Conservation (phyloP, 2,888 invertebrate genomes). For the Synanthedon formicaeformis region DNA sequence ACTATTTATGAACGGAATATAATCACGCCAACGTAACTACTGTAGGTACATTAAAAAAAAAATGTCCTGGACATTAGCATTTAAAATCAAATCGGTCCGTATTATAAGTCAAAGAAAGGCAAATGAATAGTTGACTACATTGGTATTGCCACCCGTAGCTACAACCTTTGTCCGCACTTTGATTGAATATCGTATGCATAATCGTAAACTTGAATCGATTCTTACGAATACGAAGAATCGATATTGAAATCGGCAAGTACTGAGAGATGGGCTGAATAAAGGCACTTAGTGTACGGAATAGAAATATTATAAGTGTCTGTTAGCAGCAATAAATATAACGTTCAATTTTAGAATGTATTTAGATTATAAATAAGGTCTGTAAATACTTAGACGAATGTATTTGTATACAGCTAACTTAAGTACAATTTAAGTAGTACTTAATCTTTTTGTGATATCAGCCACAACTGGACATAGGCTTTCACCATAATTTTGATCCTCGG, state of each 20-base stretch:
- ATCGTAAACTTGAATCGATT: slow-evolving; percentile 58
- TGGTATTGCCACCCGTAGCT: neutral
- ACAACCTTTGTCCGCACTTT: slow-evolving; percentile 37
- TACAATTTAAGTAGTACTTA: too few relatives aligned
- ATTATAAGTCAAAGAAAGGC: neutral
- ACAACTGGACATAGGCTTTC: too few relatives aligned
- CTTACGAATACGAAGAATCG: slow-evolving; percentile 39
- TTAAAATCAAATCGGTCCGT: neutral
- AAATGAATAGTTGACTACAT: neutral
- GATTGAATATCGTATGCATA: slow-evolving; percentile 56
- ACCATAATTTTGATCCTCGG: too few relatives aligned
- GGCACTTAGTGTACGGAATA: slow-evolving; percentile 6
- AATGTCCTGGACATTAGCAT: neutral
- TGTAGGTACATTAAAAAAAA: neutral
- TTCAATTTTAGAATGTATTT: neutral
- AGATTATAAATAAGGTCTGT: neutral
- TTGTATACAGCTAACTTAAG: too few relatives aligned
- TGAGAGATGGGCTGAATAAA: slow-evolving; percentile 24
- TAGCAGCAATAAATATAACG: neutral
- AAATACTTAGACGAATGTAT: too few relatives aligned
- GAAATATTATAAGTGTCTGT: neutral
- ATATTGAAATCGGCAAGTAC: slow-evolving; percentile 39
- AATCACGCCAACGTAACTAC: neutral
- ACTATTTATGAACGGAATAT: neutral
- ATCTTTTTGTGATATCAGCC: too few relatives aligned